Conservation (phyloP, 2,113 vertebrate genomes). For the Piprites chloris region DNA sequence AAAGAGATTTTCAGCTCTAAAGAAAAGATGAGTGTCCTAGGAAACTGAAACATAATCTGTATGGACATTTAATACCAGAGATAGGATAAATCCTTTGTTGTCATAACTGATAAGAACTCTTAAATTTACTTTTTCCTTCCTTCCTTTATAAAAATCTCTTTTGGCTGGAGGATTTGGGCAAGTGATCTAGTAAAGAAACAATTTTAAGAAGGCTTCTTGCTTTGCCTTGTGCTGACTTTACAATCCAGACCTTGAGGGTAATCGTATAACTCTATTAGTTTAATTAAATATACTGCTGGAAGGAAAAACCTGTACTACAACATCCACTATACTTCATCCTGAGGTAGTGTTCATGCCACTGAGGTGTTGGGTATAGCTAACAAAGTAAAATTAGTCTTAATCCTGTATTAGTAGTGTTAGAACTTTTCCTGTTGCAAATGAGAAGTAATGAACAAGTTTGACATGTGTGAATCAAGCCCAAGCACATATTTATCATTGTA, state of each 20-base stretch:
- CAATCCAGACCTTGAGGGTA: background rate
- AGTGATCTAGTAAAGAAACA: background rate
- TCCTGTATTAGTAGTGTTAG: background rate
- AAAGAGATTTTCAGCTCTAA: background rate
- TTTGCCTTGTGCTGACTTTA: background rate
- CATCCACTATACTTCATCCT: background rate
- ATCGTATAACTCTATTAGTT: background rate
- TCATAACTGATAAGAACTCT: background rate
- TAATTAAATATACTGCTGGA: background rate
- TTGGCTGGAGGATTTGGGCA: background rate
- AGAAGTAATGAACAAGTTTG: background rate
- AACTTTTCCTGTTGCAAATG: background rate
- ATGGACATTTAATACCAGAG: background rate
- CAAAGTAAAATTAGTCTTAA: background rate
- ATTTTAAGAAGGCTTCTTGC: background rate
- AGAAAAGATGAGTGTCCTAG: background rate
- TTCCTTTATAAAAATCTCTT: background rate
- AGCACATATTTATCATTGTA: accelerated
- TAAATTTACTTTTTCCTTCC: background rate
- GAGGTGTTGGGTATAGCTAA: background rate
- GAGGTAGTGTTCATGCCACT: background rate
- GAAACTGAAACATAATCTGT: background rate
- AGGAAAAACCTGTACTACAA: background rate
- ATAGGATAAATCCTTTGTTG: background rate
- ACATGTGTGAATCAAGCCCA: background rate